phyloP scores from a whole-genome alignment of 2,888 invertebrate genomes.

The Coenonympha glycerion region DNA sequence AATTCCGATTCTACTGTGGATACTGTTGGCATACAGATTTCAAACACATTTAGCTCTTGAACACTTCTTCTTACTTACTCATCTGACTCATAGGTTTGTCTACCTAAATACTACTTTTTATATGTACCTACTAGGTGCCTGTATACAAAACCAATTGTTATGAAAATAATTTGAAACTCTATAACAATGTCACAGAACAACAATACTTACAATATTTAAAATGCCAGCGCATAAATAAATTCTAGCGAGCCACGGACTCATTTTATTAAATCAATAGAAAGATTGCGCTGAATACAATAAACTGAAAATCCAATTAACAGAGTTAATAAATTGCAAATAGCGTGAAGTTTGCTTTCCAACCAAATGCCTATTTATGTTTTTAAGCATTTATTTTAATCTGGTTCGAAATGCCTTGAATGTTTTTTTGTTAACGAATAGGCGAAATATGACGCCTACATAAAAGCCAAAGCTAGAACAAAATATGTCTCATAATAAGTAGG shows the following conservation, averaged over 20 bases:
- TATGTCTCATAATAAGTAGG: too few relatives aligned
- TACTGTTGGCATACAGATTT: too few relatives aligned
- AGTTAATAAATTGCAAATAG: conserved; percentile 27
- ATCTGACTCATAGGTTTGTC: too few relatives aligned
- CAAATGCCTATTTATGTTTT: conserved; percentile 18
- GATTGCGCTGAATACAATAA: conserved; percentile 23
- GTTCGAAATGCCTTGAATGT: neutral
- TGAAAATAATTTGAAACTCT: neutral
- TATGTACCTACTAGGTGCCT: too few relatives aligned
- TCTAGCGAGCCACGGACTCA: conserved; percentile 18
- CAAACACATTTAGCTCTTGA: too few relatives aligned
- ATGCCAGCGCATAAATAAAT: conserved; percentile 17
- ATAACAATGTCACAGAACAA: neutral
- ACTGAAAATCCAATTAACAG: conserved; percentile 26
- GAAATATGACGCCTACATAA: neutral
- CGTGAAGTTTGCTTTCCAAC: conserved; percentile 23
- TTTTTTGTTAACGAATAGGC: neutral
- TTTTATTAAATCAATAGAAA: conserved; percentile 22
- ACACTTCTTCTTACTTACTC: too few relatives aligned
- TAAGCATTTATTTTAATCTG: conserved; percentile 8
- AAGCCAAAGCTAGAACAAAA: too few relatives aligned
- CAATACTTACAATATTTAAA: conserved; percentile 18
- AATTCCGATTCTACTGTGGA: too few relatives aligned
- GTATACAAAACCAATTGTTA: too few relatives aligned
- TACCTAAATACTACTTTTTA: too few relatives aligned